phyloP scores from a whole-genome alignment of 1,140 invertebrate genomes.

The Dolichoris vasculosae region DNA sequence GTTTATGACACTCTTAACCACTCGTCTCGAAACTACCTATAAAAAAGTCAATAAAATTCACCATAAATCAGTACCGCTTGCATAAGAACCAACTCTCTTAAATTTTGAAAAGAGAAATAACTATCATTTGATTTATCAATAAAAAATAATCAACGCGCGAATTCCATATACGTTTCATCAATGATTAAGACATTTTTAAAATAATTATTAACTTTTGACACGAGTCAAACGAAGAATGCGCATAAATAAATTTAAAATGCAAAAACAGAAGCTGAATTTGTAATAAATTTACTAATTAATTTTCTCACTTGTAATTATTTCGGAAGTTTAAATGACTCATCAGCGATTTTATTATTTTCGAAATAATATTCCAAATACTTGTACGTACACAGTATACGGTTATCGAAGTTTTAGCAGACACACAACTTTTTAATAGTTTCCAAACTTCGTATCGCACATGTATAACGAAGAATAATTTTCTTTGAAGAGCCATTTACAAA shows the following conservation, averaged over 20 bases:
- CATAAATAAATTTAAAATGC: not conserved
- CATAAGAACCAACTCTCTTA: not conserved
- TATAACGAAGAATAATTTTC: not conserved
- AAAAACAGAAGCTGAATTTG: not conserved
- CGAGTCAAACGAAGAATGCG: not conserved
- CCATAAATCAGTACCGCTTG: not conserved
- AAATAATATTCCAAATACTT: no score
- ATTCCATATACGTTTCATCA: not conserved
- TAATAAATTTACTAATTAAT: not conserved
- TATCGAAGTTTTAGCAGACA: not conserved
- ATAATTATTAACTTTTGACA: not conserved
- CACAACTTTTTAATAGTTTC: no score
- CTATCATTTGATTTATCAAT: not conserved
- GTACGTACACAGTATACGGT: not conserved
- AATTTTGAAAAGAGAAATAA: not conserved
- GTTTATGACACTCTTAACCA: slow-evolving; percentile 3
- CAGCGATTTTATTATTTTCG: not conserved
- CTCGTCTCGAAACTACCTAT: not conserved
- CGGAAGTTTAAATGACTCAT: not conserved
- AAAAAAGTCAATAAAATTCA: slow-evolving; percentile 11
- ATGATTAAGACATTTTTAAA: not conserved
- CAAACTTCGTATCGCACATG: no score
- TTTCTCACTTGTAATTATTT: not conserved
- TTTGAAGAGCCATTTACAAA: not conserved
- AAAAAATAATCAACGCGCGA: not conserved